phyloP scores from a whole-genome alignment of 2,797 vertebrate species.

The Enteromius viviparus region DNA sequence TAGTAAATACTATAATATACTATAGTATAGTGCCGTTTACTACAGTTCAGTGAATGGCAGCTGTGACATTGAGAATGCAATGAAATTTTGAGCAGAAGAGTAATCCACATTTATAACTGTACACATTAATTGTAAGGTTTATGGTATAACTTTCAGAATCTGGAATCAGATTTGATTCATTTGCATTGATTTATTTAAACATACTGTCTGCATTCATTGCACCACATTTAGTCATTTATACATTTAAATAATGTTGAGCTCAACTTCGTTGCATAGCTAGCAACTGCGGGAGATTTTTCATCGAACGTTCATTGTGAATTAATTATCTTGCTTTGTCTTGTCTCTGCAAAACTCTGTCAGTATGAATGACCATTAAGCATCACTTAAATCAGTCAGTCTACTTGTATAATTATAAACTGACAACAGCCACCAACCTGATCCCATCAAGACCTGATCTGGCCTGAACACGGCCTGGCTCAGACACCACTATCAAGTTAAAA shows the following conservation, averaged over 20 bases:
- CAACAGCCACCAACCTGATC: slow-evolving; percentile 57
- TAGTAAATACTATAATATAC: too few species aligned
- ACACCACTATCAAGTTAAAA: slow-evolving; percentile 67
- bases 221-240: neutral
- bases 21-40: too few species aligned
- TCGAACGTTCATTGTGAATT: neutral
- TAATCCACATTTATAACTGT: neutral
- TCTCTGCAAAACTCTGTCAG: neutral
- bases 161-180: neutral
- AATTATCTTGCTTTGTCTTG: neutral
- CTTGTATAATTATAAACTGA: slow-evolving; percentile 80
- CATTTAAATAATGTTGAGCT: neutral
- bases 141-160: neutral
- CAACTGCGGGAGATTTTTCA: neutral
- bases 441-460: neutral
- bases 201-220: neutral
- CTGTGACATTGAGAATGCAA: neutral
- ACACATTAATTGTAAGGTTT: neutral
- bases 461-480: slow-evolving; percentile 4
- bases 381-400: slow-evolving; percentile 65
- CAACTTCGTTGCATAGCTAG: neutral
- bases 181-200: neutral
- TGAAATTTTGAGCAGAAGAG: neutral
- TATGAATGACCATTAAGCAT: neutral
- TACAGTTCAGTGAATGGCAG: too few species aligned